Evolutionary conservation across 1,140 invertebrate species (phyloP).

Genomic region (Brachionus rotundiformis): DNA sequence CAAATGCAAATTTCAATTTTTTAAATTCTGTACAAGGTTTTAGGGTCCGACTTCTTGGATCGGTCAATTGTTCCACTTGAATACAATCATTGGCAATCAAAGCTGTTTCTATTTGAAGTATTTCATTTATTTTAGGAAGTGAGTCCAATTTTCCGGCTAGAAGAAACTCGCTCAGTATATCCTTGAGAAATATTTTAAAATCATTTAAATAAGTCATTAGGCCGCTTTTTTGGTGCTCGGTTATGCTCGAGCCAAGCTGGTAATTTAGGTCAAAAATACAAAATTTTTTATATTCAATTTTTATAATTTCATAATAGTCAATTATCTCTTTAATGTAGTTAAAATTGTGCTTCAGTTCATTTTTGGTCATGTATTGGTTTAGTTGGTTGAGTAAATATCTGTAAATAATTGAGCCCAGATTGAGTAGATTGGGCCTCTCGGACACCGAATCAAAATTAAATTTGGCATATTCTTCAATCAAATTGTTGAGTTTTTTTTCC

Average conservation of each 20-base stretch:
- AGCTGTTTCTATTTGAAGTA: background rate
- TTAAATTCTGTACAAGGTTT: slow-evolving; percentile 1
- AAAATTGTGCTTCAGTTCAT: background rate
- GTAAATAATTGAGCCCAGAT: background rate
- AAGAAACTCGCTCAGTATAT: background rate
- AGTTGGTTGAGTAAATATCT: background rate
- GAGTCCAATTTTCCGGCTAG: background rate
- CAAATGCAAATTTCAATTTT: background rate
- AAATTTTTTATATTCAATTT: slow-evolving; percentile 1
- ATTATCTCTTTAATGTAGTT: background rate
- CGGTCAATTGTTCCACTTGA: background rate
- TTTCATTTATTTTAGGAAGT: background rate
- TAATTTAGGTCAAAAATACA: slow-evolving; percentile 5
- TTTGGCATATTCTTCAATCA: slow-evolving; percentile 5
- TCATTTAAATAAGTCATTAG: slow-evolving; percentile 29
- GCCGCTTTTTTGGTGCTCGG: background rate
- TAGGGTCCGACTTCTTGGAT: background rate
- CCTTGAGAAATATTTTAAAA: slow-evolving; percentile 1
- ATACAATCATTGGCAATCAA: background rate
- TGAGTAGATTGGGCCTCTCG: background rate
- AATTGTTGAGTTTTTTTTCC: background rate
- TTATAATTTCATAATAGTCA: background rate
- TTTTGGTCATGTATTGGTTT: background rate
- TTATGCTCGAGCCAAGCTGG: background rate
- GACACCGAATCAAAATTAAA: background rate